Evolutionary conservation across 2,797 vertebrate genomes (phyloP).

Genomic region (Rhinophrynus dorsalis): DNA sequence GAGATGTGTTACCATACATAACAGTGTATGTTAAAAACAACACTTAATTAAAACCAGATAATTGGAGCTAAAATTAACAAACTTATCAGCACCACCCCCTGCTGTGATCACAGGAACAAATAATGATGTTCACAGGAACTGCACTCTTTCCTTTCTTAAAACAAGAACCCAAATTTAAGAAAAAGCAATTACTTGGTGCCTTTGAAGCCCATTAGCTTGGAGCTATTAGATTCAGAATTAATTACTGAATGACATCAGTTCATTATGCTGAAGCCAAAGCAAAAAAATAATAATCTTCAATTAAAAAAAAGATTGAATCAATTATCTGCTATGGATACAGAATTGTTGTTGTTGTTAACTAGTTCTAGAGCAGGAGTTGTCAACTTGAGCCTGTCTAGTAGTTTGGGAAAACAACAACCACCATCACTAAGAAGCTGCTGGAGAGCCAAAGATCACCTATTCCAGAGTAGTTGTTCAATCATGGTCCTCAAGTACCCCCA

Average conservation of each 20-base stretch:
- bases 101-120: constrained; percentile 34
- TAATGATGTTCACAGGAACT: background rate
- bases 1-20: background rate
- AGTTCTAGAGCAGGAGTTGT: no score
- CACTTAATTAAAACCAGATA: constrained; percentile 12
- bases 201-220: constrained; percentile 17
- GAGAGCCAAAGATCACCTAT: no score
- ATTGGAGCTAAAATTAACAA: constrained; percentile 20
- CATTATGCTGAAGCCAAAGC: background rate
- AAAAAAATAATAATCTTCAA: no score
- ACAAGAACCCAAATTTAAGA: background rate
- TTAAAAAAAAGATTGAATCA: no score
- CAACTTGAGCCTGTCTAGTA: no score
- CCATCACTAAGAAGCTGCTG: no score
- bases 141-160: background rate
- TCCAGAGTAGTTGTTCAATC: no score
- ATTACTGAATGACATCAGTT: background rate
- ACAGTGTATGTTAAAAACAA: constrained; percentile 2
- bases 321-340: no score
- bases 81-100: background rate
- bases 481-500: no score
- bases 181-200: constrained; percentile 3
- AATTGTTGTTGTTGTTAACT: no score
- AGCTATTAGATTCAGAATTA: background rate
- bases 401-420: no score